phyloP scores from a whole-genome alignment of 1,140 invertebrate genomes.

The Rhizoglyphus robini region DNA sequence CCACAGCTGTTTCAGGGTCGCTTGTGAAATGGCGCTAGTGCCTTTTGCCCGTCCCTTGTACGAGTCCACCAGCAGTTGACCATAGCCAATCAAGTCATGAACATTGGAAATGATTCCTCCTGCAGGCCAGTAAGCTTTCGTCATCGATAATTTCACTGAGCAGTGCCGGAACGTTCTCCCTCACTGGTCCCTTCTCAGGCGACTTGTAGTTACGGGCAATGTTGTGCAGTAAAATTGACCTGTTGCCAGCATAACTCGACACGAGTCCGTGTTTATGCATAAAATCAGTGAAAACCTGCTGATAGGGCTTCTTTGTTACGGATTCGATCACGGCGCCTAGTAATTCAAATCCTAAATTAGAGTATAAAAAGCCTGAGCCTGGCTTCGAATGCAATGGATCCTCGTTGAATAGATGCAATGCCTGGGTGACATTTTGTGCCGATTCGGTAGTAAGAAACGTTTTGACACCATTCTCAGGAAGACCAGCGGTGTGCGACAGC shows the following conservation, averaged over 20 bases:
- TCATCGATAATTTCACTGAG: background rate
- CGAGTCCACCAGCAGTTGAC: background rate
- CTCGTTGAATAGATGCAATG: background rate
- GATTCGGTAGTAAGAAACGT: background rate
- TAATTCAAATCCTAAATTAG: background rate
- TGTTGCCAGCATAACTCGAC: background rate
- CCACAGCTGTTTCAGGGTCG: too few relatives aligned
- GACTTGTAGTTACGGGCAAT: background rate
- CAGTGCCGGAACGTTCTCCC: background rate
- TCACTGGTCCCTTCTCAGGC: background rate
- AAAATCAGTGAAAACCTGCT: background rate
- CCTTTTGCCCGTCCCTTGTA: background rate
- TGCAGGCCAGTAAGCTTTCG: constrained; percentile 1
- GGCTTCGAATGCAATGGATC: background rate
- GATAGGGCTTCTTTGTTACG: background rate
- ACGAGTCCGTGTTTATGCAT: background rate
- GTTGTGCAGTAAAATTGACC: background rate
- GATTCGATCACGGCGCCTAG: constrained; percentile 6
- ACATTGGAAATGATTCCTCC: background rate
- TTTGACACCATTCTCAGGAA: background rate
- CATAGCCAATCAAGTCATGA: background rate
- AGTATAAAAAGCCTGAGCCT: background rate
- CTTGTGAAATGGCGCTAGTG: too few relatives aligned
- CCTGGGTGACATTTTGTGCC: background rate
- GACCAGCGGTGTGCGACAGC: background rate